Evolutionary conservation across 1,140 invertebrate genomes (phyloP), one percentile per base, ranked within the genome.

Genomic region (Galleria mellonella): DNA sequence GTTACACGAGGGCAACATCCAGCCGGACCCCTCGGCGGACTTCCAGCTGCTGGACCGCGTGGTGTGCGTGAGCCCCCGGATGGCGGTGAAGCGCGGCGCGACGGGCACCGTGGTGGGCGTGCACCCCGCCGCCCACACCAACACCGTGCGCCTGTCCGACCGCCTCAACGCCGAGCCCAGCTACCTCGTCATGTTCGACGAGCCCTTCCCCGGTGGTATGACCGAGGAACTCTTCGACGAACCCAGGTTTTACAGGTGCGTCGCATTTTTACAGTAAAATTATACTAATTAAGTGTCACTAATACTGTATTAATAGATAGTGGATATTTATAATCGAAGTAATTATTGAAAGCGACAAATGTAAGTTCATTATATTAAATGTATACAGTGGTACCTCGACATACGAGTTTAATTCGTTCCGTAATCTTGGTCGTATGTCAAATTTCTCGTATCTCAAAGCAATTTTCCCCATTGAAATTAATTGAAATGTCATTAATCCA

Each of bases 41-140:
- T 93, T 90, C 70, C 58, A 87, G 49, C 61, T 98, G 32, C 93
- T 94, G 54, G 96, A 98, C 73, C 89, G 97, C 43, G 91, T 99
- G 30, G 90, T 97, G 1, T 91, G 92, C 58, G 88, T 92, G 28
- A 89, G 91, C n/a, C n/a, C n/a, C n/a, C n/a, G n/a, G n/a, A n/a
- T n/a, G n/a, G n/a, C n/a, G n/a, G n/a, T n/a, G 94, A 96, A 6
- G 96, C 96, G 0, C 77, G 96, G 96, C 4, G 86, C 90, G 0
- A 91, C 90, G 57, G 97, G 96, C 28, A 97, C 94, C 0, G 88
- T 98, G 0, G 90, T 96, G 11, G 94, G 92, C 17, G 87, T 94
- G 4, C 83, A 89, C 48, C 87, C 84, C 32, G 81, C 83, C 3
- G 75, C 90, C 1, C 87, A 87, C 27, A 49, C 70, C 4, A 83